These are phyloP conservation scores for Astyanax mexicanus DNA, from an alignment of 2,797 vertebrate genomes.

Conservation along the genomic window DNA sequence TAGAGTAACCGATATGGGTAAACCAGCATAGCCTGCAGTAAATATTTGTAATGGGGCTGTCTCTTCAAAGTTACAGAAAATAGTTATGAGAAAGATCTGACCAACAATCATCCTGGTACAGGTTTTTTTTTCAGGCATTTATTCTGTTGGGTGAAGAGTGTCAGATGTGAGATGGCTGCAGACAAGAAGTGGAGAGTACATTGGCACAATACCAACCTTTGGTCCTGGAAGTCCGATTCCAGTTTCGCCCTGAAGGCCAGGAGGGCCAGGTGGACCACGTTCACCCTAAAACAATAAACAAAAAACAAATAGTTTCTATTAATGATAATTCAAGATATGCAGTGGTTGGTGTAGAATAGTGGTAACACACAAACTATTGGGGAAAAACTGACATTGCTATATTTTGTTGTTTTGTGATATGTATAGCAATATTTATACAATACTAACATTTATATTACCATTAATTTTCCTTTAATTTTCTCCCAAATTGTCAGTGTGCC, in stretches of 20 bases:
- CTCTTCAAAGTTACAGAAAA: neutral
- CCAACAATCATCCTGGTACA: neutral
- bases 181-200: neutral
- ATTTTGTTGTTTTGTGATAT: no score
- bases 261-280: constrained; percentile 81
- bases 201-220: constrained; percentile 77
- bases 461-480: no score
- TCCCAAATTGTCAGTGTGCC: no score
- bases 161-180: neutral
- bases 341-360: no score
- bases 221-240: constrained; percentile 87
- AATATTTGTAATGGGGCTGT: neutral
- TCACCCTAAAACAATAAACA: constrained; percentile 79
- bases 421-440: no score
- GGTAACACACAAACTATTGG: no score
- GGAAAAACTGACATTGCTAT: no score
- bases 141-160: no score
- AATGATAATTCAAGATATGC: neutral
- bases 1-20: neutral
- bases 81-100: neutral
- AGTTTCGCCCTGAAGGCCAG: constrained; percentile 88
- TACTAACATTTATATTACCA: no score
- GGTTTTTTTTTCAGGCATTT: neutral
- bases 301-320: no score
- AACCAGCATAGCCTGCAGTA: neutral